phyloP scores from a whole-genome alignment of 2,113 vertebrate species.

The Zonotrichia leucophrys region DNA sequence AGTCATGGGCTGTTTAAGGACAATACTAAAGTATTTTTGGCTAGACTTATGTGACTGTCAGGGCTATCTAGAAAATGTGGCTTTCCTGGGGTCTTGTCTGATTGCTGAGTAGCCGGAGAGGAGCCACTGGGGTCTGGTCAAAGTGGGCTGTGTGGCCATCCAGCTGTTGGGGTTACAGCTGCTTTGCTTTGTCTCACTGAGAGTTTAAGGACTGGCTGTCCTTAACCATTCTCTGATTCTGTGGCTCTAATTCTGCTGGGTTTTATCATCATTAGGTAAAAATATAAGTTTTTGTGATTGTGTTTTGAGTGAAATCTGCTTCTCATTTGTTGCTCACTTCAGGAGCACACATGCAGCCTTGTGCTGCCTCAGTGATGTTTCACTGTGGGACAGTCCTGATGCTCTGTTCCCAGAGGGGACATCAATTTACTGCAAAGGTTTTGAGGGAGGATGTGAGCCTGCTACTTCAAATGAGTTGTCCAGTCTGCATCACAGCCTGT shows the following conservation, averaged over 20 bases:
- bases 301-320: background rate
- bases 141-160: background rate
- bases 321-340: background rate
- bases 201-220: background rate
- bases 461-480: background rate
- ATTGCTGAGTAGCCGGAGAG: background rate
- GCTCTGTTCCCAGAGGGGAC: background rate
- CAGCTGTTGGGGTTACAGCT: background rate
- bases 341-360: accelerated
- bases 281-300: background rate
- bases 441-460: background rate
- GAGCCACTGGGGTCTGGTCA: accelerated
- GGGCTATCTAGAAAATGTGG: background rate
- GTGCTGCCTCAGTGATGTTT: background rate
- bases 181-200: background rate
- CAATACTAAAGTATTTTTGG: background rate
- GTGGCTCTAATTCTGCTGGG: background rate
- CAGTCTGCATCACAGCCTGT: background rate
- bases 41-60: background rate
- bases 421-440: background rate
- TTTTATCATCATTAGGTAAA: background rate
- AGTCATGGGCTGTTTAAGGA: background rate
- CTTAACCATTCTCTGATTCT: background rate
- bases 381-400: no score
- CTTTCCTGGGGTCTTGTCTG: background rate